phyloP scores from a whole-genome alignment of 1,140 invertebrate genomes.

The Lepidotrigona ventralis region DNA sequence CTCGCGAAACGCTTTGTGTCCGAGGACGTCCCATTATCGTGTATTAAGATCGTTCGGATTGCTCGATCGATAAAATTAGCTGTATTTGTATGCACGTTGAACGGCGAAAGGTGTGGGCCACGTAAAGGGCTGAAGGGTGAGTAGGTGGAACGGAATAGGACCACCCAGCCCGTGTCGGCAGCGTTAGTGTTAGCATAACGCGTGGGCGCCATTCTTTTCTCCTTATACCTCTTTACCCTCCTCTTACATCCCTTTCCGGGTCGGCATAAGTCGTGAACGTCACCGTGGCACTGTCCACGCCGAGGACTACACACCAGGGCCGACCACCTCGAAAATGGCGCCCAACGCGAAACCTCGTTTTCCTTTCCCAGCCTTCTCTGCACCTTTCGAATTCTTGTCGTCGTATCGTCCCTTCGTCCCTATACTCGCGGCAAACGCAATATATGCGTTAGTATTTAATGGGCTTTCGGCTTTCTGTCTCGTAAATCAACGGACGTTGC shows the following conservation, averaged over 20 bases:
- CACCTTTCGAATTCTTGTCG: neutral
- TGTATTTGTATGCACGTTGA: constrained; percentile 59
- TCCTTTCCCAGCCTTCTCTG: neutral
- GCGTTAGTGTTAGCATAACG: constrained; percentile 77
- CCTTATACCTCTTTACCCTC: constrained; percentile 67
- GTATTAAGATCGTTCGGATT: constrained; percentile 50
- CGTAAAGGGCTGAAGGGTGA: constrained; percentile 73
- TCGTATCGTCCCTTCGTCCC: neutral
- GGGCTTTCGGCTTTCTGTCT: neutral
- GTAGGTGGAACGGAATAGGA: constrained; percentile 74
- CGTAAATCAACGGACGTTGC: neutral
- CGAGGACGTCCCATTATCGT: constrained; percentile 47
- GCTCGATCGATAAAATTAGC: constrained; percentile 62
- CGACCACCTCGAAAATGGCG: constrained; percentile 51
- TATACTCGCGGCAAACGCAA: neutral
- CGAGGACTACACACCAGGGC: constrained; percentile 27
- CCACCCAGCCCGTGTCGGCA: constrained; percentile 79
- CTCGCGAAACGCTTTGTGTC: neutral
- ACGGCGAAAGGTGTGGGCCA: constrained; percentile 63
- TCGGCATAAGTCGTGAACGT: constrained; percentile 53
- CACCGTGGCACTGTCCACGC: constrained; percentile 45
- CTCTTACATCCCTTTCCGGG: constrained; percentile 56
- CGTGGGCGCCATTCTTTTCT: constrained; percentile 79
- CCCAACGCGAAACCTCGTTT: constrained; percentile 25
- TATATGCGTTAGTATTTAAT: neutral